A percentile compares a stretch with the other conserved stretches of the same genome.
Conservation (phyloP, 1,140 invertebrate species). For the Hydropsyche tenuis region DNA sequence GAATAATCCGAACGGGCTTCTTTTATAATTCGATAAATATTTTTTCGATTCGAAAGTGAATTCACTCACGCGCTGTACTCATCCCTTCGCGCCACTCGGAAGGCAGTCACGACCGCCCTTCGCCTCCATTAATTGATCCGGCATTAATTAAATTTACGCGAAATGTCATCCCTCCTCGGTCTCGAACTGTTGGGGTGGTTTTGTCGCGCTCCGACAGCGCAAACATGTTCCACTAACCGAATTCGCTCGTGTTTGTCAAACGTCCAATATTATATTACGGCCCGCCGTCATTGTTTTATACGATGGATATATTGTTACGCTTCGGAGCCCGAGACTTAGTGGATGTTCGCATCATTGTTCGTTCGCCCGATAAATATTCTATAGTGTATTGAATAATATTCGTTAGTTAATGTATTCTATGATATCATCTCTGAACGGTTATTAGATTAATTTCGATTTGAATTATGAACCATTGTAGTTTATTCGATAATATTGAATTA, state of each 20-base stretch:
- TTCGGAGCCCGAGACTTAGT: too few species aligned
- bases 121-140: constrained; percentile 42
- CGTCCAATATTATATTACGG: constrained; percentile 3
- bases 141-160: constrained; percentile 45
- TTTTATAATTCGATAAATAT: too few species aligned
- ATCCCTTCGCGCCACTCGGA: background rate
- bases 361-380: too few species aligned
- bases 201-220: constrained; percentile 13
- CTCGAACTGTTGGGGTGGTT: background rate
- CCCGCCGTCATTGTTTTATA: background rate
- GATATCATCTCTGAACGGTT: too few species aligned
- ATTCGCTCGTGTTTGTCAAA: constrained; percentile 22
- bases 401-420: too few species aligned
- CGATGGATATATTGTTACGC: background rate
- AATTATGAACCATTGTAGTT: too few species aligned
- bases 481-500: too few species aligned
- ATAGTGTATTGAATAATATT: too few species aligned
- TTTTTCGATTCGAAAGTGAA: background rate
- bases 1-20: too few species aligned
- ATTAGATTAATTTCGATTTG: too few species aligned
- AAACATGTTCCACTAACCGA: constrained; percentile 25
- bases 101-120: constrained; percentile 7
- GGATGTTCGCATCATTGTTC: too few species aligned
- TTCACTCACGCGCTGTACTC: constrained; percentile 3
- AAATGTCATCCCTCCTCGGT: constrained; percentile 35